Evolutionary conservation across 2,888 invertebrate species (phyloP).

Genomic region (Halocaridina rubra): DNA sequence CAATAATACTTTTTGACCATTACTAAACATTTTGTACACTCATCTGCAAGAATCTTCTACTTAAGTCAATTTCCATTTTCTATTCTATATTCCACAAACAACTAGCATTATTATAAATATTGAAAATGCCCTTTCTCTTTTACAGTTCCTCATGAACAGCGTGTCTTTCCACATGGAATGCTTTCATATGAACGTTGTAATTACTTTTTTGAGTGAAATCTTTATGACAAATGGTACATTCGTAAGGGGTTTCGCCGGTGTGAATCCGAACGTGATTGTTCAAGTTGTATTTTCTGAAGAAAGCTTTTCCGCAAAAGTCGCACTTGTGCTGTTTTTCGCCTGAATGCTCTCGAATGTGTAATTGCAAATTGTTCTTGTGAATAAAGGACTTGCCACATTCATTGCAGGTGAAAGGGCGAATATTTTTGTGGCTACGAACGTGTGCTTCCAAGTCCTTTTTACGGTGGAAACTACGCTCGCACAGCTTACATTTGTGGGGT

Average conservation of each 20-base stretch:
- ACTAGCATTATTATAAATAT: too few species aligned
- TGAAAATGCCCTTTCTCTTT: neutral
- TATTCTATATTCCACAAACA: neutral
- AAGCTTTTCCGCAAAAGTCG: constrained; percentile 82
- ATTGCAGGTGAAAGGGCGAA: constrained; percentile 88
- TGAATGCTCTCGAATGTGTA: constrained; percentile 87
- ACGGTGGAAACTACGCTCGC: constrained; percentile 86
- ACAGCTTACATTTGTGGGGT: constrained; percentile 85
- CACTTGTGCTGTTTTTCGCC: constrained; percentile 83
- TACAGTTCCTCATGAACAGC: constrained; percentile 62
- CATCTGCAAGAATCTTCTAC: too few species aligned
- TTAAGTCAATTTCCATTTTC: too few species aligned
- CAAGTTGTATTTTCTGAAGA: constrained; percentile 87
- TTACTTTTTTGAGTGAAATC: constrained; percentile 63
- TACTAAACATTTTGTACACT: neutral
- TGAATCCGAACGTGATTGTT: constrained; percentile 89
- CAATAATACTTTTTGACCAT: neutral
- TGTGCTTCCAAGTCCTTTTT: constrained; percentile 84
- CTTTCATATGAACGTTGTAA: constrained; percentile 63
- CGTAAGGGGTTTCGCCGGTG: constrained; percentile 83
- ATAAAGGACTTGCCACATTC: constrained; percentile 91
- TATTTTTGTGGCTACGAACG: constrained; percentile 86
- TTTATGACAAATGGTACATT: constrained; percentile 85
- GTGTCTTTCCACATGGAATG: constrained; percentile 63
- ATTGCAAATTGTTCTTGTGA: constrained; percentile 86